Conservation (phyloP, 2,797 vertebrate genomes). For the Enteromius afrohamiltoni region DNA sequence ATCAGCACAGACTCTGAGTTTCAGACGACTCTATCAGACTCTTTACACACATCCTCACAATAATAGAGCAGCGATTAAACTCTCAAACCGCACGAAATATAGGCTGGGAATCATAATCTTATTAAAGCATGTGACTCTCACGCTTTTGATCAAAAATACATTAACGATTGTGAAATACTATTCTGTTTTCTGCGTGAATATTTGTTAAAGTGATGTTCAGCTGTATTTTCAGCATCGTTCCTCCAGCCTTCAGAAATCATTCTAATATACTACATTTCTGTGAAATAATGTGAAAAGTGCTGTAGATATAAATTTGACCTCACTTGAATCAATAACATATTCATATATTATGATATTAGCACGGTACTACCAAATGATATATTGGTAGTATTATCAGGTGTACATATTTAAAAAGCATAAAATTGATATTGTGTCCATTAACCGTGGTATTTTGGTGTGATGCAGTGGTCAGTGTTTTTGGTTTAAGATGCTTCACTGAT, state of each 20-base stretch:
- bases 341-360: background rate
- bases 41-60: background rate
- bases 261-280: background rate
- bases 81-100: background rate
- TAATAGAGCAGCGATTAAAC: background rate
- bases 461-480: background rate
- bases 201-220: background rate
- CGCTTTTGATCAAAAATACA: background rate
- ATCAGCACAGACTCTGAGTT: slow-evolving; percentile 18
- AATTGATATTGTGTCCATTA: background rate
- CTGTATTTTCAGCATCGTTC: background rate
- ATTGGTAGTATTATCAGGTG: too few species aligned
- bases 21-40: slow-evolving; percentile 2
- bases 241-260: background rate
- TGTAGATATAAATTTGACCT: background rate
- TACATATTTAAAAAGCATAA: background rate
- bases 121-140: background rate
- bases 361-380: background rate
- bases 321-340: background rate
- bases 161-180: background rate
- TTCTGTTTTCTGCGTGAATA: background rate
- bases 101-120: background rate
- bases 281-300: background rate
- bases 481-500: background rate
- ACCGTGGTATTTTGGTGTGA: background rate